Percentiles rank a stretch among this genome's conserved stretches.
Conservation (phyloP, 2,797 vertebrate genomes). For the Lutjanus campechanus region DNA sequence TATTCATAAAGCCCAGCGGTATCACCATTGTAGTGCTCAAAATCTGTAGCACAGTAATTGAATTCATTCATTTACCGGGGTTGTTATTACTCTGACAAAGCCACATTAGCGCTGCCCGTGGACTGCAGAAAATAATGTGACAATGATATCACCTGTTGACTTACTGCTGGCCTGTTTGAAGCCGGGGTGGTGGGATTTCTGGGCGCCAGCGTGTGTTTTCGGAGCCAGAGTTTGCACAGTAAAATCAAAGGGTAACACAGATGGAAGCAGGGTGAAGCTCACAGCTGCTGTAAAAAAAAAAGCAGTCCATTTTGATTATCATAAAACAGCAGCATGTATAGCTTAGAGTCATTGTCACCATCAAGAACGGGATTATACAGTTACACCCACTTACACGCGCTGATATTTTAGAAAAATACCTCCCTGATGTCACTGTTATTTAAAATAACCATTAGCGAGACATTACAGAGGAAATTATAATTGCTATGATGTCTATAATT, state of each 20-base stretch:
- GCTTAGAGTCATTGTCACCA: constrained; percentile 58
- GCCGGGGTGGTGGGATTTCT: constrained; percentile 60
- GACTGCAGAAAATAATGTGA: constrained; percentile 66
- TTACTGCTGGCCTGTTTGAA: constrained; percentile 62
- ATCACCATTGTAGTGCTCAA: constrained; percentile 48
- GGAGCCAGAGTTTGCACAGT: constrained; percentile 63
- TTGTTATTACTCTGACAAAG: constrained; percentile 70
- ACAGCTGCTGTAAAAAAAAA: constrained; percentile 45
- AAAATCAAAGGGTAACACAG: constrained; percentile 69
- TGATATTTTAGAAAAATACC: constrained; percentile 48
- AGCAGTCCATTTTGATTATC: constrained; percentile 52
- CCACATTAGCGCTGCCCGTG: constrained; percentile 57
- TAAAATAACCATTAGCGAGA: constrained; percentile 25
- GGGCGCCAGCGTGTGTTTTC: constrained; percentile 49
- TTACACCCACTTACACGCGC: constrained; percentile 56
- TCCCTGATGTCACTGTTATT: constrained; percentile 41
- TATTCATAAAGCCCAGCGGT: constrained; percentile 62
- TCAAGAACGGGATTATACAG: constrained; percentile 65
- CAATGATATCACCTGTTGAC: constrained; percentile 77
- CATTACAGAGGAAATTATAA: constrained; percentile 48
- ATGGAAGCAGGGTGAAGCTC: constrained; percentile 60
- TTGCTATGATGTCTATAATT: constrained; percentile 20
- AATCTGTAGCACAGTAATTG: constrained; percentile 60
- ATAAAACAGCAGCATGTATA: constrained; percentile 58
- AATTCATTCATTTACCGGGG: constrained; percentile 67